Conservation (phyloP, 2,888 invertebrate species). For the Parnassius mnemosyne region DNA sequence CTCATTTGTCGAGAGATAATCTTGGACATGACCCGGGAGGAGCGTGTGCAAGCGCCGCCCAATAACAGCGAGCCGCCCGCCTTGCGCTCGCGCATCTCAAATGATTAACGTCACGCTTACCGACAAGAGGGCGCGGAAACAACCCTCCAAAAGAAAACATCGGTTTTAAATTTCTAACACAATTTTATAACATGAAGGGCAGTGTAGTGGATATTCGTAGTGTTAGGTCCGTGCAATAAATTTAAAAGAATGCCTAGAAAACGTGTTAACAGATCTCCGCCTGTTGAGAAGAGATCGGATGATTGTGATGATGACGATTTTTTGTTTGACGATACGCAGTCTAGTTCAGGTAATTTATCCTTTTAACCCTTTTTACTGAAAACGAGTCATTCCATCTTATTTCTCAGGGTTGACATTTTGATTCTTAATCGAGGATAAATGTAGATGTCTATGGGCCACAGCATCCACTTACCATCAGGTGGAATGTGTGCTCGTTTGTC, state of each 20-base stretch:
- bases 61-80: slow-evolving; percentile 51
- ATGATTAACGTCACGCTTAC: slow-evolving; percentile 52
- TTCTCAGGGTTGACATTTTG: too few relatives aligned
- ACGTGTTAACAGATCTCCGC: slow-evolving; percentile 57
- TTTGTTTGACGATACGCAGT: slow-evolving; percentile 70
- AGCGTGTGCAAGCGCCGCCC: slow-evolving; percentile 67
- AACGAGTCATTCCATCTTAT: too few relatives aligned
- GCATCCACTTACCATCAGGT: too few relatives aligned
- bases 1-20: slow-evolving; percentile 53
- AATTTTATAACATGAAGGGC: slow-evolving; percentile 25
- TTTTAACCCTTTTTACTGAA: background rate
- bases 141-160: slow-evolving; percentile 26
- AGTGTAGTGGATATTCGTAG: slow-evolving; percentile 37
- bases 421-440: too few relatives aligned
- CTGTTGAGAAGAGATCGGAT: slow-evolving; percentile 57
- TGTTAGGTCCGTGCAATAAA: slow-evolving; percentile 28
- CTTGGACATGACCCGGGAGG: slow-evolving; percentile 58
- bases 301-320: slow-evolving; percentile 71
- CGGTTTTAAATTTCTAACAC: slow-evolving; percentile 23
- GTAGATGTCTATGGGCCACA: too few relatives aligned
- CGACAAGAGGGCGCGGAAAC: slow-evolving; percentile 37
- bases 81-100: slow-evolving; percentile 65
- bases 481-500: too few relatives aligned
- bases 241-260: slow-evolving; percentile 62
- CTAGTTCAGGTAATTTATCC: slow-evolving; percentile 58